These are phyloP conservation scores for Lasioglossum baleicum DNA, from an alignment of 1,140 invertebrate species.

Conservation along the genomic window DNA sequence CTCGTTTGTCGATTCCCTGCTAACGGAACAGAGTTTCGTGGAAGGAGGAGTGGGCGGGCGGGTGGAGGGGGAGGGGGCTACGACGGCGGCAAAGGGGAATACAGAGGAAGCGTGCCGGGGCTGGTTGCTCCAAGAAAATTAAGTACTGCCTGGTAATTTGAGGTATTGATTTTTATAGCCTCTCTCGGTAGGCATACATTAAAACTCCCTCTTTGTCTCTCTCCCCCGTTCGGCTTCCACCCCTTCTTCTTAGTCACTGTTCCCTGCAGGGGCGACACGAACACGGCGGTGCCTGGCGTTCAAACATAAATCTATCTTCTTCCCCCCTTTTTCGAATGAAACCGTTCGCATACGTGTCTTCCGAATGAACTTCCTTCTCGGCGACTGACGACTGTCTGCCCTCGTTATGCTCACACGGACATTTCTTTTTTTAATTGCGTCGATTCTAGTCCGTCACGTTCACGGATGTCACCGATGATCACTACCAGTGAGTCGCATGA, in stretches of 20 bases:
- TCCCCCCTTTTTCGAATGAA: slow-evolving; percentile 23
- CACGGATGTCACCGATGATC: no score
- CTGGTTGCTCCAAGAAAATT: slow-evolving; percentile 78
- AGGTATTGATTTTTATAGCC: slow-evolving; percentile 81
- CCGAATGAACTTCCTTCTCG: not conserved
- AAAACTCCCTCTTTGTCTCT: slow-evolving; percentile 67
- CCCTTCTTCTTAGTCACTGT: slow-evolving; percentile 65
- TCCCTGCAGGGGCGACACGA: slow-evolving; percentile 69
- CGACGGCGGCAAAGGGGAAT: slow-evolving; percentile 7
- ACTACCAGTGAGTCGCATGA: no score
- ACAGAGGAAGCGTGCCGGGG: slow-evolving; percentile 47
- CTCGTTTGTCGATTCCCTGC: slow-evolving; percentile 48
- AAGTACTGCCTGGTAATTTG: slow-evolving; percentile 80
- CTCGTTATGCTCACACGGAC: not conserved
- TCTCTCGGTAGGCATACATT: slow-evolving; percentile 79
- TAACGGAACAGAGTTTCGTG: slow-evolving; percentile 58
- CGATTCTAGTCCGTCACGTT: not conserved
- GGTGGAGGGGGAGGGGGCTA: no score
- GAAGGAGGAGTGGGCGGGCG: not conserved
- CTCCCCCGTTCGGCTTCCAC: slow-evolving; percentile 60
- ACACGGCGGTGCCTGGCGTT: slow-evolving; percentile 74
- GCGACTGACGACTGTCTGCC: not conserved
- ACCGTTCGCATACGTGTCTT: slow-evolving; percentile 15
- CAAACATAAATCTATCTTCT: slow-evolving; percentile 56
- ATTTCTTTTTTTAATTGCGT: slow-evolving; percentile 11